Conservation (phyloP, 1,140 invertebrate species). For the Zaprionus capensis region DNA sequence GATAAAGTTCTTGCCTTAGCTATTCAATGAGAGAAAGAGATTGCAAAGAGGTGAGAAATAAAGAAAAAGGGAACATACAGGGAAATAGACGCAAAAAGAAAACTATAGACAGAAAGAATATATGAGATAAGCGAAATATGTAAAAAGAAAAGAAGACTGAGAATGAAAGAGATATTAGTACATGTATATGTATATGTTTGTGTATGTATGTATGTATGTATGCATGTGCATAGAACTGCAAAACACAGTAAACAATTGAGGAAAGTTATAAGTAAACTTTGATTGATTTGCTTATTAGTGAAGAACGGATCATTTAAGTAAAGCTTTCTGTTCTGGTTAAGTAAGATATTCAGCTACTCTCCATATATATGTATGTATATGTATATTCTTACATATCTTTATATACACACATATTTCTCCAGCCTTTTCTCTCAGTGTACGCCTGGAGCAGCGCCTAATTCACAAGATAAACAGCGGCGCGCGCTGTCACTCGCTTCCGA, state of each 20-base stretch:
- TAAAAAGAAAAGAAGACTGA: too few relatives aligned
- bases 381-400: neutral
- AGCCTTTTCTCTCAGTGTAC: constrained; percentile 48
- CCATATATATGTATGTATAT: too few relatives aligned
- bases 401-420: too few relatives aligned
- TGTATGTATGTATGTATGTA: too few relatives aligned
- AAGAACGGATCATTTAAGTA: neutral
- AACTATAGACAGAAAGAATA: too few relatives aligned
- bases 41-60: neutral
- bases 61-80: neutral
- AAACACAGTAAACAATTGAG: too few relatives aligned
- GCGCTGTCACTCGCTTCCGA: constrained; percentile 76
- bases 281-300: neutral
- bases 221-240: too few relatives aligned
- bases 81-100: neutral
- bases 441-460: constrained; percentile 53
- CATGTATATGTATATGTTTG: too few relatives aligned
- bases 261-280: neutral
- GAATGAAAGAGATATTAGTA: too few relatives aligned
- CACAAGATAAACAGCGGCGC: constrained; percentile 76
- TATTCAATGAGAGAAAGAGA: neutral
- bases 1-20: neutral
- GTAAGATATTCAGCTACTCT: neutral
- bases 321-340: neutral
- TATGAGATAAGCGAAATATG: too few relatives aligned